Percentiles rank a stretch among this genome's conserved stretches.
Conservation (phyloP, 2,113 vertebrate species). For the Hystrix cristata region DNA sequence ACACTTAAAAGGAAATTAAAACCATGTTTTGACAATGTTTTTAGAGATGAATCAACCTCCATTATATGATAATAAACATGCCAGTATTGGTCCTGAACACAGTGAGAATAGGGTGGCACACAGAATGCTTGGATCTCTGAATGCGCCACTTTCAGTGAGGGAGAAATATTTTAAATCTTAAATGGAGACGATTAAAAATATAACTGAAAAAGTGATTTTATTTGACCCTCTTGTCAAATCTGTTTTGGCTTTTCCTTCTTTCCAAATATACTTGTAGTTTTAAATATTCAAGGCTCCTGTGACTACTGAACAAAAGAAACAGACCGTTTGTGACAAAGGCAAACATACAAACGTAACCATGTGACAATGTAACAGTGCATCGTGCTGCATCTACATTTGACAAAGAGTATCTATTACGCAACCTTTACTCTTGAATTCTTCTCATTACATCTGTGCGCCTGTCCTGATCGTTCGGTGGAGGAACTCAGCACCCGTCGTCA, state of each 20-base stretch:
- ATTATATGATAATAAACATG: slow-evolving; percentile 17
- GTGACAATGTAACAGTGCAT: not conserved
- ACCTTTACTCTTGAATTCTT: not conserved
- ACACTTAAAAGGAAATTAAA: slow-evolving; percentile 67
- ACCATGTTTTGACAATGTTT: slow-evolving; percentile 71
- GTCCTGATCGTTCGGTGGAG: not conserved
- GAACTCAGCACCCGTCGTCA: no score
- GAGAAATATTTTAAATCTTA: slow-evolving; percentile 43
- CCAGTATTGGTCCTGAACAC: not conserved
- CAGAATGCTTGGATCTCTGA: not conserved
- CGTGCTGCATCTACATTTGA: not conserved
- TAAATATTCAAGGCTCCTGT: slow-evolving; percentile 50
- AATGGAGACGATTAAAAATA: not conserved
- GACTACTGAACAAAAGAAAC: not conserved
- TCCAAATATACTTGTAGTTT: slow-evolving; percentile 24
- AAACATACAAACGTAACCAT: slow-evolving; percentile 3
- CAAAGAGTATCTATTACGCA: not conserved
- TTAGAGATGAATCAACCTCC: slow-evolving; percentile 45
- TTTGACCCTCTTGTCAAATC: not conserved
- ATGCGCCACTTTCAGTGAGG: not conserved
- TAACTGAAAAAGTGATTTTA: not conserved
- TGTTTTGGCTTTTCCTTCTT: slow-evolving; percentile 9
- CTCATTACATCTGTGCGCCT: not conserved
- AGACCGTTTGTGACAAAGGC: slow-evolving; percentile 1
- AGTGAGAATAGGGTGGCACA: not conserved